phyloP scores from a whole-genome alignment of 1,140 invertebrate genomes.

The Drosophila subobscura region DNA sequence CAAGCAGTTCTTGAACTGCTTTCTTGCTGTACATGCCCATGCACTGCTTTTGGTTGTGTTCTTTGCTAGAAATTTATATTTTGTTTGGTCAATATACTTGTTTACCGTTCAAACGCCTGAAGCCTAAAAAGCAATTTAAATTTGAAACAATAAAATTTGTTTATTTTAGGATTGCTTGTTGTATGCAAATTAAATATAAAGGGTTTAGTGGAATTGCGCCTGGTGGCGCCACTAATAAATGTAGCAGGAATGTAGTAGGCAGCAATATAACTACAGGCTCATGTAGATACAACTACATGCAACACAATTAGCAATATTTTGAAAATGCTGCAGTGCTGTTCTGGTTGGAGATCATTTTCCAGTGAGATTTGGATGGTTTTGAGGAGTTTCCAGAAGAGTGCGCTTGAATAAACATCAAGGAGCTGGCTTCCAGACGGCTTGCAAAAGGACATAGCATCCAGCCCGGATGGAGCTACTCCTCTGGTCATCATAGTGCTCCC shows the following conservation, averaged over 20 bases:
- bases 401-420: no score
- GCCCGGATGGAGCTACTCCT: no score
- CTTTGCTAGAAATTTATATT: constrained; percentile 5
- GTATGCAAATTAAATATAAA: neutral
- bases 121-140: no score
- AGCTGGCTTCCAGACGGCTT: no score
- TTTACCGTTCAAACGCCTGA: no score
- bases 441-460: no score
- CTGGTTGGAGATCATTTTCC: neutral
- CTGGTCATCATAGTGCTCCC: neutral
- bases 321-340: neutral
- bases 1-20: constrained; percentile 24
- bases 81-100: no score
- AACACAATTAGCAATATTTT: neutral
- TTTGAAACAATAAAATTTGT: neutral
- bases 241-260: no score
- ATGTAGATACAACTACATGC: constrained; percentile 9
- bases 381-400: no score
- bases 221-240: neutral
- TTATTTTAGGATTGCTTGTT: neutral
- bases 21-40: no score
- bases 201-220: no score
- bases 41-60: constrained; percentile 38
- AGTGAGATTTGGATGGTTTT: neutral
- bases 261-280: neutral